A percentile compares a stretch with the other conserved stretches of the same genome.
phyloP scores from a whole-genome alignment of 2,888 invertebrate species.

The Pinctada fucata region DNA sequence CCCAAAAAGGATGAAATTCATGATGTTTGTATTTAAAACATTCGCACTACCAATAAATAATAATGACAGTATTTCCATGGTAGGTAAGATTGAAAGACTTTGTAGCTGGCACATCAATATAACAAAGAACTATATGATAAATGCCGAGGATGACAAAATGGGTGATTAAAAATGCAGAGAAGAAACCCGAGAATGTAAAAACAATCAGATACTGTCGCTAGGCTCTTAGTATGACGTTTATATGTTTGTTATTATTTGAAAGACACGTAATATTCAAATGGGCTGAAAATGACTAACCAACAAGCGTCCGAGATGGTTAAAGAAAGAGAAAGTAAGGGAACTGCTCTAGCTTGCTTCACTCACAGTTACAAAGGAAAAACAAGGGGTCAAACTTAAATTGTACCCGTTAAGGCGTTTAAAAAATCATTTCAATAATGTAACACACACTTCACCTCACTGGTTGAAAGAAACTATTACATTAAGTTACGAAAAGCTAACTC shows the following conservation, averaged over 20 bases:
- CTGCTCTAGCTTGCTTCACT: conserved; percentile 52
- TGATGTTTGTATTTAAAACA: conserved; percentile 31
- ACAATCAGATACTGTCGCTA: conserved; percentile 5
- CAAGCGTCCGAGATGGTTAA: conserved; percentile 38
- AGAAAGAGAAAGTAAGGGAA: conserved; percentile 24
- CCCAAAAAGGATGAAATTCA: conserved; percentile 28
- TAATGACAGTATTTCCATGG: conserved; percentile 32
- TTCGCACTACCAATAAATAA: conserved; percentile 37
- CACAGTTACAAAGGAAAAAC: conserved; percentile 46
- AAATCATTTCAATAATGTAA: conserved; percentile 29
- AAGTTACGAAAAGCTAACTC: background rate
- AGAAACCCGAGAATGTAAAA: conserved; percentile 25
- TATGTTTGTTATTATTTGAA: conserved; percentile 27
- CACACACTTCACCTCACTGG: conserved; percentile 33
- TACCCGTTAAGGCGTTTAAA: conserved; percentile 47
- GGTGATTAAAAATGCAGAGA: conserved; percentile 34
- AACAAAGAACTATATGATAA: conserved; percentile 42
- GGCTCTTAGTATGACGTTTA: background rate
- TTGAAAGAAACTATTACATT: conserved; percentile 10
- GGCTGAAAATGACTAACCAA: conserved; percentile 56
- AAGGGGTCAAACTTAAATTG: conserved; percentile 29
- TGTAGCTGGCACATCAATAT: conserved; percentile 55
- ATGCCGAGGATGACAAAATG: conserved; percentile 40
- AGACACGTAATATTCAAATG: conserved; percentile 46
- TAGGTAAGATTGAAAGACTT: conserved; percentile 58